A percentile compares a stretch with the other conserved stretches of the same genome.
These are phyloP conservation scores for Atta cephalotes DNA, from an alignment of 1,140 invertebrate species.

Conservation along the genomic window DNA sequence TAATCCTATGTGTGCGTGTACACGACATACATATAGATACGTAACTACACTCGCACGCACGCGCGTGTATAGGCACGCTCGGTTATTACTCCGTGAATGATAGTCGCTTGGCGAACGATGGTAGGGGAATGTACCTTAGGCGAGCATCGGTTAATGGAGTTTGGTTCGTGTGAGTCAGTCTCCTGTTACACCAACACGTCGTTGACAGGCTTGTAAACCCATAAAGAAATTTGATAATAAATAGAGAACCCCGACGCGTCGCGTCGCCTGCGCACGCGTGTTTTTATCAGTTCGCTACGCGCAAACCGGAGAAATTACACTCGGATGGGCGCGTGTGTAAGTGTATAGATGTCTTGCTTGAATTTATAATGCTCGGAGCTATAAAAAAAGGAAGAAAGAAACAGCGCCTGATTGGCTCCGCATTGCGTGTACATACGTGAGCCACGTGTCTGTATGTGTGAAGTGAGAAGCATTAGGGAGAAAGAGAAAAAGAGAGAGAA, in stretches of 20 bases:
- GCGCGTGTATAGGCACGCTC: constrained; percentile 28
- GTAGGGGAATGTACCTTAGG: constrained; percentile 42
- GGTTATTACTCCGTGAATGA: constrained; percentile 76
- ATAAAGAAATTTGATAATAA: constrained; percentile 86
- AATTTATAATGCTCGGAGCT: constrained; percentile 81
- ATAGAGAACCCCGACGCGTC: constrained; percentile 74
- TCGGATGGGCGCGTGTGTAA: constrained; percentile 43
- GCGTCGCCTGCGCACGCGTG: constrained; percentile 18
- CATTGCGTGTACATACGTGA: constrained; percentile 28
- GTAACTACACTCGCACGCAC: constrained; percentile 45
- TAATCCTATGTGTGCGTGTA: constrained; percentile 66
- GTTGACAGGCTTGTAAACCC: constrained; percentile 84
- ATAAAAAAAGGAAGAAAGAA: constrained; percentile 76
- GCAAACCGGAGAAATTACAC: constrained; percentile 70
- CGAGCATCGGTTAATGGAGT: constrained; percentile 55
- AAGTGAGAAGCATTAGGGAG: constrained; percentile 3
- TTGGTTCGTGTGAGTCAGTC: constrained; percentile 42
- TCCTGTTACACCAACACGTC: constrained; percentile 65
- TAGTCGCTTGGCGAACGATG: constrained; percentile 59
- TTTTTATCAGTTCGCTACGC: constrained; percentile 79
- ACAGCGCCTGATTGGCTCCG: constrained; percentile 45
- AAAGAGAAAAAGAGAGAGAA: constrained; percentile 5
- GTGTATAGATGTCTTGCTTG: constrained; percentile 73
- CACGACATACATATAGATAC: not conserved
- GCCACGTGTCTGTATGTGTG: constrained; percentile 1